Base-by-base conservation (phyloP, 2,113 vertebrate species). In the Nesogale talazaci region DNA sequence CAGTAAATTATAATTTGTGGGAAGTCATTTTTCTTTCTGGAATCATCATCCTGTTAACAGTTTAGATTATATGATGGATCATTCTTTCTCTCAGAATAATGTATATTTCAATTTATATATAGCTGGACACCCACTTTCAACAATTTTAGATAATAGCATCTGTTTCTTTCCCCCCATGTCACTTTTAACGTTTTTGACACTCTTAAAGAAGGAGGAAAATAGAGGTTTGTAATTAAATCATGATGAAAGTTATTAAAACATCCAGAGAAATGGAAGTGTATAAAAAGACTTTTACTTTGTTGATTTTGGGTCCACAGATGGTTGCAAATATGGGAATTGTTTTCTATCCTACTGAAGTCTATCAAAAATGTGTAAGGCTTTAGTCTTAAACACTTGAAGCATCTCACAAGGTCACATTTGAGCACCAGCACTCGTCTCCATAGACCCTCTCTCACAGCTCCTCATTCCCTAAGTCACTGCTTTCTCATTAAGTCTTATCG, bases 1-100 rank as follows among this genome's bases (percentile, higher is more conserved):
- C 56, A 88, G 31, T 65, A 84, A 88, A 65, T 81, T 85, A 77
- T 42, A 85, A 93, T 80, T 40, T 72, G 11, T 56, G 52, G 59
- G 56, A 79, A 87, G 14, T n/a, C 9, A 42, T 87, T 79, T 86
- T 40, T 69, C n/a, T 31, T 67, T 29, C 10, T 31, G 22, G 65
- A 12, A 67, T 31, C 56, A 67, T 31, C 56, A n/a, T 84, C 59
- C 20, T 42, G 29, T 57, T 84, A 75, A 83, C n/a, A 80, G 70
- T 81, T 88, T 77, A 76, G 42, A 70, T 84, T 6, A 83, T 42
- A 61, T 36, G 23, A 14, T 75, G 29, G 14, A 88, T 29, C 25
- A 80, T 29, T 84, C 23, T 46, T 88, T 89, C 6, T 12, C 46
- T 52, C 46, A 5, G 46, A 52, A 81, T 52, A 83, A 91, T 88